These are phyloP conservation scores for Papilio machaon DNA, from an alignment of 1,140 invertebrate species.

Conservation along the genomic window DNA sequence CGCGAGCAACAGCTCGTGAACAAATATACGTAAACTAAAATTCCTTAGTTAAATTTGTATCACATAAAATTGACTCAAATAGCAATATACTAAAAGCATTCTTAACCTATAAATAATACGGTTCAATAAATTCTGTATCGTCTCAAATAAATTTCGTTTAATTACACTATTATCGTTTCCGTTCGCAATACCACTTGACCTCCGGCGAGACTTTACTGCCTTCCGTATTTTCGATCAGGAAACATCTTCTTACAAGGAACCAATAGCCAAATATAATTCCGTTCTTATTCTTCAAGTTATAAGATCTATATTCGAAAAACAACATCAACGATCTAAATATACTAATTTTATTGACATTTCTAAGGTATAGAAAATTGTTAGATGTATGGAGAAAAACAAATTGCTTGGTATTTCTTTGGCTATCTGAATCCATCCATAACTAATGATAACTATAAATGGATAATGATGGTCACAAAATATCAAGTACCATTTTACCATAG, in stretches of 20 bases:
- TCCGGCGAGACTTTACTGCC: conserved; percentile 11
- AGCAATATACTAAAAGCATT: not conserved
- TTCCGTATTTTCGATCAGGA: conserved; percentile 27
- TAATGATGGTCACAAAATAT: not conserved
- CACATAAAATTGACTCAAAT: not conserved
- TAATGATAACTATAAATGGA: not conserved
- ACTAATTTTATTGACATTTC: conserved; percentile 7
- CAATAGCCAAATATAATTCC: not conserved
- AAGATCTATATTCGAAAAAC: not conserved
- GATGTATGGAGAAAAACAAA: too few relatives aligned
- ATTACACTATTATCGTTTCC: conserved; percentile 35
- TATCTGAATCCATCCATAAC: not conserved
- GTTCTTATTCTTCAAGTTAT: not conserved
- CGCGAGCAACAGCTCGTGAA: too few relatives aligned
- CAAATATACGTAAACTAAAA: not conserved
- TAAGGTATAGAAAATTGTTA: not conserved
- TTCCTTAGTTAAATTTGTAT: not conserved
- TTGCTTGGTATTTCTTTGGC: too few relatives aligned
- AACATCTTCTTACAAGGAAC: conserved; percentile 16
- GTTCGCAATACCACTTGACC: conserved; percentile 21
- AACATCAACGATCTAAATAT: not conserved
- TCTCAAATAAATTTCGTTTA: conserved; percentile 31
- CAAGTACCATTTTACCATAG: not conserved
- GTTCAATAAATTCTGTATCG: conserved; percentile 24
- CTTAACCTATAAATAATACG: not conserved